These are phyloP conservation scores for Poecilia latipinna DNA, from an alignment of 2,113 vertebrate species.

Conservation along the genomic window DNA sequence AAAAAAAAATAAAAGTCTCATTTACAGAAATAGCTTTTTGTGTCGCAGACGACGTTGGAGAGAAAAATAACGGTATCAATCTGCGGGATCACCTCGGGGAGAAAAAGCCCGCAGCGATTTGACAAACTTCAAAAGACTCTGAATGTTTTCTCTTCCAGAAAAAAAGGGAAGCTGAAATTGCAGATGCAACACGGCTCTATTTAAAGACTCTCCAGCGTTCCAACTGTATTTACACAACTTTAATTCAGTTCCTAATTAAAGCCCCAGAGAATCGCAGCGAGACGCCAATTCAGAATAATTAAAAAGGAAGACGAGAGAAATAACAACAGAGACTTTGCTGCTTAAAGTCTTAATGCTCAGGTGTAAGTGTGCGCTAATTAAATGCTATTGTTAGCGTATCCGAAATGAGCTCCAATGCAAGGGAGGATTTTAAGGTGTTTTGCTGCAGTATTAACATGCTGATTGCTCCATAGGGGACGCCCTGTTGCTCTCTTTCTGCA, in stretches of 20 bases:
- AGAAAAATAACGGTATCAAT: slow-evolving; percentile 56
- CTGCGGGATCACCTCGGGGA: slow-evolving; percentile 50
- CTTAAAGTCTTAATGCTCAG: slow-evolving; percentile 75
- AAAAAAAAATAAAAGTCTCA: neutral
- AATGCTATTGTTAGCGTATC: slow-evolving; percentile 71
- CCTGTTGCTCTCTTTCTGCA: slow-evolving; percentile 2
- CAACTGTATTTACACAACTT: slow-evolving; percentile 77
- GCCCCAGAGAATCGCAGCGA: slow-evolving; percentile 69
- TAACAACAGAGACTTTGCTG: slow-evolving; percentile 62
- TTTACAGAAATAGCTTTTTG: slow-evolving; percentile 43
- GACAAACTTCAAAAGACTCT: slow-evolving; percentile 73
- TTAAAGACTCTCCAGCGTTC: slow-evolving; percentile 67
- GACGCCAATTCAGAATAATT: slow-evolving; percentile 76
- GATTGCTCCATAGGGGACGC: slow-evolving; percentile 61
- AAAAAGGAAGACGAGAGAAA: slow-evolving; percentile 67
- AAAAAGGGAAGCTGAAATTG: slow-evolving; percentile 25
- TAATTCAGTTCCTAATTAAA: slow-evolving; percentile 81
- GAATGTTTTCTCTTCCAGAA: slow-evolving; percentile 55
- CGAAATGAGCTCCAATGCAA: slow-evolving; percentile 54
- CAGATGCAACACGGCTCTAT: slow-evolving; percentile 69
- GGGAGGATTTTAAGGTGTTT: slow-evolving; percentile 66
- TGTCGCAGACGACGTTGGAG: slow-evolving; percentile 46
- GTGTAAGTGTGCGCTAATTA: slow-evolving; percentile 73
- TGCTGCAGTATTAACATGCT: slow-evolving; percentile 67
- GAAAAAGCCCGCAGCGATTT: slow-evolving; percentile 56